A percentile compares a stretch with the other conserved stretches of the same genome.
Evolutionary conservation across 2,888 invertebrate species (phyloP).

Genomic region (Himalopsyche tibetana): DNA sequence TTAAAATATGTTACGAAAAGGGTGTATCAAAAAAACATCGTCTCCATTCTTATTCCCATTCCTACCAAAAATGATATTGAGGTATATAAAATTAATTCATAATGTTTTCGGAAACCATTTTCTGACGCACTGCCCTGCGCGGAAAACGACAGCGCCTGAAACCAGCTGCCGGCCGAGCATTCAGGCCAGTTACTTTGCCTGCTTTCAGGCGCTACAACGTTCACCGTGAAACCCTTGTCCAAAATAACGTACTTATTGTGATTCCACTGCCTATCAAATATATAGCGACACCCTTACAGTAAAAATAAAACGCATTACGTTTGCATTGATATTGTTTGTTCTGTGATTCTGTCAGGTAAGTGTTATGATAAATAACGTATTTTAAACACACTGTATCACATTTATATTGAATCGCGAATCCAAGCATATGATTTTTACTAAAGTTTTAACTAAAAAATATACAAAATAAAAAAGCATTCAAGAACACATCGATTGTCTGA

Average conservation of each 20-base stretch:
- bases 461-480: no score
- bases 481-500: no score
- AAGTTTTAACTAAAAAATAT: no score
- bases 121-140: conserved; percentile 16
- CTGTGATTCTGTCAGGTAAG: conserved; percentile 53
- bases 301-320: neutral
- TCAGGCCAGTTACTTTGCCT: conserved; percentile 58
- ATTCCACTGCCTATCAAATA: conserved; percentile 17
- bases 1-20: no score
- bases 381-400: neutral
- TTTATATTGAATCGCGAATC: neutral
- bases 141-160: conserved; percentile 19
- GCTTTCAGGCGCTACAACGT: conserved; percentile 57
- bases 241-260: conserved; percentile 31
- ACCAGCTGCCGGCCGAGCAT: conserved; percentile 11
- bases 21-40: no score
- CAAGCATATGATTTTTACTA: neutral
- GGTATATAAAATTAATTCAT: no score
- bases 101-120: neutral
- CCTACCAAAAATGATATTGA: no score
- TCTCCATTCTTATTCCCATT: no score
- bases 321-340: conserved; percentile 20
- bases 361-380: conserved; percentile 31
- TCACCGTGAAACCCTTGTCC: neutral
- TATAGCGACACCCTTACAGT: conserved; percentile 38